A percentile compares a stretch with the other conserved stretches of the same genome.
Conservation (phyloP, 1,140 invertebrate species). For the Pseudobourletiella spinata region DNA sequence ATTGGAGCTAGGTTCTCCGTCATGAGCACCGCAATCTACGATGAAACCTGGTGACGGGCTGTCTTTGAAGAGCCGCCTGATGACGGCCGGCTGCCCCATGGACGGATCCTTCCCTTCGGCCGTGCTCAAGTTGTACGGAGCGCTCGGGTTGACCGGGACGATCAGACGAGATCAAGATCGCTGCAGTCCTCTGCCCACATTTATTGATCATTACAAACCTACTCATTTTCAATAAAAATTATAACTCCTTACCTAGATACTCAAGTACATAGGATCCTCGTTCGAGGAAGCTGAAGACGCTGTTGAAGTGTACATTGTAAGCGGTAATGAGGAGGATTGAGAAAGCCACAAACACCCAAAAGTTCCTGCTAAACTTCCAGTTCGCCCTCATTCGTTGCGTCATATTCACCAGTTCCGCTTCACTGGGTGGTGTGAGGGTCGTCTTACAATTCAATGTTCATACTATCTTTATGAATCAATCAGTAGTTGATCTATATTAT, state of each 20-base stretch:
- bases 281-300: background rate
- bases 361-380: background rate
- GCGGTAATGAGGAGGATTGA: background rate
- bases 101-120: too few relatives aligned
- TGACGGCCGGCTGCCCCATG: too few relatives aligned
- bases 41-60: slow-evolving; percentile 39
- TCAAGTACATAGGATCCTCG: background rate
- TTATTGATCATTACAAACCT: too few relatives aligned
- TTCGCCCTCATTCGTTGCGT: background rate
- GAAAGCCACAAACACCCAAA: background rate
- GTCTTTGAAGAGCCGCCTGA: too few relatives aligned
- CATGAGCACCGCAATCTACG: slow-evolving; percentile 48
- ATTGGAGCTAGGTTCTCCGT: slow-evolving; percentile 48
- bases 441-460: too few relatives aligned
- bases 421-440: background rate
- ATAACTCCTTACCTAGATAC: background rate
- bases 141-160: background rate
- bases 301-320: slow-evolving; percentile 4
- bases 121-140: background rate
- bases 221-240: background rate
- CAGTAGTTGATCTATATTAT: too few relatives aligned
- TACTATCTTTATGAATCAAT: too few relatives aligned
- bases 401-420: background rate
- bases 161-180: slow-evolving; percentile 10
- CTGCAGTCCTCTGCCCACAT: slow-evolving; percentile 2